A percentile compares a stretch with the other conserved stretches of the same genome.
Evolutionary conservation across 1,140 invertebrate genomes (phyloP).

Genomic region (Pseudachorutes palmiensis): DNA sequence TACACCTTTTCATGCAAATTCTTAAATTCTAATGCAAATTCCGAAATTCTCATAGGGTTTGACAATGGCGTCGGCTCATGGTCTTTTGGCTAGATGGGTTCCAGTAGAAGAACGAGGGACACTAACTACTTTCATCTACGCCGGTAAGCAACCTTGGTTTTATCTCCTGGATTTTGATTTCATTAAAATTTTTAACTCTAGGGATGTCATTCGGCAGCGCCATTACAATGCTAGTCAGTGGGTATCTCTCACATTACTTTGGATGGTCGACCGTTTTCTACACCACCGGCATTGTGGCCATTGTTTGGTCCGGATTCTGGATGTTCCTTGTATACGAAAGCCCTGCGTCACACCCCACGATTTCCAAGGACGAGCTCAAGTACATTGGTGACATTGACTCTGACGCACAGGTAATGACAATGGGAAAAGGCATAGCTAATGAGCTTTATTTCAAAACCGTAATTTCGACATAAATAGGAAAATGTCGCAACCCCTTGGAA

Average conservation of each 20-base stretch:
- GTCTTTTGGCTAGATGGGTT: constrained; percentile 39
- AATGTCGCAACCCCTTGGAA: constrained; percentile 17
- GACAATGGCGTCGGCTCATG: constrained; percentile 38
- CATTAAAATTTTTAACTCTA: constrained; percentile 42
- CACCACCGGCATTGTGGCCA: constrained; percentile 52
- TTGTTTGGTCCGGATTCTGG: constrained; percentile 58
- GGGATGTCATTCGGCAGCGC: constrained; percentile 68
- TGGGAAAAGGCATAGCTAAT: neutral
- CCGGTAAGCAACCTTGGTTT: constrained; percentile 23
- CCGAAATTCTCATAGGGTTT: constrained; percentile 35
- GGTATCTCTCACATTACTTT: constrained; percentile 51
- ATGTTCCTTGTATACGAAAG: constrained; percentile 62
- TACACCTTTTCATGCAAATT: neutral
- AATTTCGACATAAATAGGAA: constrained; percentile 1
- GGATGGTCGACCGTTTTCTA: constrained; percentile 73
- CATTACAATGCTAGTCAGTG: constrained; percentile 61
- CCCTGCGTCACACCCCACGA: constrained; percentile 69
- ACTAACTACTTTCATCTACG: constrained; percentile 32
- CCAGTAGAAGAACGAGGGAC: constrained; percentile 42
- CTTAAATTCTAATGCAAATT: neutral
- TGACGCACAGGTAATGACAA: too few relatives aligned
- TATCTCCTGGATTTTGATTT: constrained; percentile 10
- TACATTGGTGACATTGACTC: constrained; percentile 48
- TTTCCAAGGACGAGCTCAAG: constrained; percentile 55
- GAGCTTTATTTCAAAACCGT: neutral